phyloP scores from a whole-genome alignment of 2,888 invertebrate species.

The Cordilura impudica region DNA sequence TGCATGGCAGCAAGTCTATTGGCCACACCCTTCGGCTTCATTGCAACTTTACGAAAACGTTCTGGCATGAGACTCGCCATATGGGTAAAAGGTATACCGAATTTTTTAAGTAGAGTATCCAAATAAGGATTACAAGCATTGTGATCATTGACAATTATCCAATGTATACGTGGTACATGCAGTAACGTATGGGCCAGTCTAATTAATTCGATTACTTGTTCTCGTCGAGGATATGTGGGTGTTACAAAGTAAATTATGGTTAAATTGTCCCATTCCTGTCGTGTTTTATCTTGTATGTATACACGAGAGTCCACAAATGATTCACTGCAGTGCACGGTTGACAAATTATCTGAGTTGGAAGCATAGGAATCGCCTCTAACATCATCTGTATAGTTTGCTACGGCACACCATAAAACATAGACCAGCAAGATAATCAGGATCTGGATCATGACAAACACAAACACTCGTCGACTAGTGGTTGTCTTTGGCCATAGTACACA shows the following conservation, averaged over 20 bases:
- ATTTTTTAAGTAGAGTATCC: constrained; percentile 78
- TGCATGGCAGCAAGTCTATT: constrained; percentile 84
- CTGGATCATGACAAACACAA: constrained; percentile 66
- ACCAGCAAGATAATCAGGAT: constrained; percentile 65
- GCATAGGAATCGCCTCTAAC: constrained; percentile 21
- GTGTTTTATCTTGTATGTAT: constrained; percentile 74
- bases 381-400: constrained; percentile 61
- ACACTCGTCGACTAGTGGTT: constrained; percentile 62
- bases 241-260: constrained; percentile 84
- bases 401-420: constrained; percentile 70
- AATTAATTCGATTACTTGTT: constrained; percentile 87
- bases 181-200: constrained; percentile 86
- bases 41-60: constrained; percentile 79
- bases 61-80: constrained; percentile 83
- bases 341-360: constrained; percentile 47
- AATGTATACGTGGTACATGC: constrained; percentile 85
- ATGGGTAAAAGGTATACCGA: constrained; percentile 81
- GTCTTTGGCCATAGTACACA: constrained; percentile 59
- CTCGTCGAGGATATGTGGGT: constrained; percentile 85
- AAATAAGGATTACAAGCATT: constrained; percentile 80
- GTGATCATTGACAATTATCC: constrained; percentile 90
- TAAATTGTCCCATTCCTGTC: constrained; percentile 70
- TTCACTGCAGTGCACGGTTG: constrained; percentile 72
- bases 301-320: constrained; percentile 72
- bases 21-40: constrained; percentile 83